phyloP scores from a whole-genome alignment of 1,140 invertebrate genomes.

The Arctopsyche grandis region DNA sequence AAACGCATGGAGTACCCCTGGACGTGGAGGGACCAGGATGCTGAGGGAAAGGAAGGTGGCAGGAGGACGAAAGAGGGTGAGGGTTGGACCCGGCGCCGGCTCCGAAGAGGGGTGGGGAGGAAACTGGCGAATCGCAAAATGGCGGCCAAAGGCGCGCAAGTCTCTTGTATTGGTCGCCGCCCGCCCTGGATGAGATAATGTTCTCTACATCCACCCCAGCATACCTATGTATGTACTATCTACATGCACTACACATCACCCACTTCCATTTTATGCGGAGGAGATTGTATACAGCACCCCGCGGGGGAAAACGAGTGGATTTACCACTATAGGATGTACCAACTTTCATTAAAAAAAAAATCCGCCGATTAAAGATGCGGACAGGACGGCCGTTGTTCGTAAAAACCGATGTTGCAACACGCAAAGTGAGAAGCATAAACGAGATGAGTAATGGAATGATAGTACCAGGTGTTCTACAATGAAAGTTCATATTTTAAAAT shows the following conservation, averaged over 20 bases:
- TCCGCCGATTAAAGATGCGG: constrained; percentile 33
- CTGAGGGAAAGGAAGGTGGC: constrained; percentile 8
- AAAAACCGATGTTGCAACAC: constrained; percentile 17
- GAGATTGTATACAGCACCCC: not conserved
- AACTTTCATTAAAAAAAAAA: constrained; percentile 26
- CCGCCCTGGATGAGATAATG: constrained; percentile 45
- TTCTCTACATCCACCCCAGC: constrained; percentile 38
- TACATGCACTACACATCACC: not conserved
- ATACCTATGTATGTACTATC: not conserved
- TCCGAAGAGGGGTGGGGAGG: constrained; percentile 31
- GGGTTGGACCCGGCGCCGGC: constrained; percentile 17
- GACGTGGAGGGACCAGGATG: constrained; percentile 15
- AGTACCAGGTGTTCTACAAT: no score
- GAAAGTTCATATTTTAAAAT: no score
- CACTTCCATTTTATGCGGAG: constrained; percentile 22
- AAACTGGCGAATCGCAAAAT: constrained; percentile 46
- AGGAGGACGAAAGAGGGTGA: constrained; percentile 26
- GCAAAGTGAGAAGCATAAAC: no score
- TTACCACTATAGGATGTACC: constrained; percentile 16
- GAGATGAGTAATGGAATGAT: no score
- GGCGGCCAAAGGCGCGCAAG: constrained; percentile 44
- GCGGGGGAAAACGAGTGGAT: not conserved
- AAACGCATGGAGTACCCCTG: constrained; percentile 33
- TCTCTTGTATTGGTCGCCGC: constrained; percentile 44
- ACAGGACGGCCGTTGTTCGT: not conserved